Evolutionary conservation across 2,797 vertebrate genomes (phyloP), one percentile per base, ranked within the genome.

Genomic region (Arremon brunneinucha): DNA sequence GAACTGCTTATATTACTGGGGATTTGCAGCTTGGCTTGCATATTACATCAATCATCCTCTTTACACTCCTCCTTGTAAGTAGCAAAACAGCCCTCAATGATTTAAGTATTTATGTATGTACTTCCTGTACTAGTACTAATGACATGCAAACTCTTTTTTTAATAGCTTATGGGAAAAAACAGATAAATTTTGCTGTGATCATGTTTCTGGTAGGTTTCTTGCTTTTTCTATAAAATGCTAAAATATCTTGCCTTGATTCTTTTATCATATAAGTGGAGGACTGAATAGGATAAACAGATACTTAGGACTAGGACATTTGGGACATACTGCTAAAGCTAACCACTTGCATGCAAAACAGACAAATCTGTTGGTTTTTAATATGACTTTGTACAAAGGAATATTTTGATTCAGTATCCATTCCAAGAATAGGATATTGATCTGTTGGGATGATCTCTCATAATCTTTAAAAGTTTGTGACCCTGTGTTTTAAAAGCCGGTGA

Each of bases 21-120:
- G 98, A n/a, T 99, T 98, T 97, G 98, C 99, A 89, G 98, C 98
- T 56, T 99, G 98, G 98, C 93, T 99, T 95, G 98, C 99, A 35
- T 99, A 98, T 93, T 98, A 98, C 74, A 99, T 99, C 94, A 99
- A 99, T 97, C 99, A 99, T 80, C 98, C 99, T 81, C 98, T 99
- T 84, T 99, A 99, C 91, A 99, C 98, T 65, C 98, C 98, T 78
- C 99, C 99, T 85, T 98, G 99, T 99, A 97, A 98, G 98, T 97
- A 95, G 55, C 59, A 84, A 71, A 93, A 69, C 27, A 74, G 35
- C 23, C 43, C 43, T 44, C 46, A 65, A 21, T 57, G 21, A 94
- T 82, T 85, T 76, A 68, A 88, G 19, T 34, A 69, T 50, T 65
- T 95, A 46, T 8, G 4, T 35, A 8, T 22, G 41, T 63, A 26